Conservation (phyloP, 1,140 invertebrate genomes). For the Bombus terrestris region DNA sequence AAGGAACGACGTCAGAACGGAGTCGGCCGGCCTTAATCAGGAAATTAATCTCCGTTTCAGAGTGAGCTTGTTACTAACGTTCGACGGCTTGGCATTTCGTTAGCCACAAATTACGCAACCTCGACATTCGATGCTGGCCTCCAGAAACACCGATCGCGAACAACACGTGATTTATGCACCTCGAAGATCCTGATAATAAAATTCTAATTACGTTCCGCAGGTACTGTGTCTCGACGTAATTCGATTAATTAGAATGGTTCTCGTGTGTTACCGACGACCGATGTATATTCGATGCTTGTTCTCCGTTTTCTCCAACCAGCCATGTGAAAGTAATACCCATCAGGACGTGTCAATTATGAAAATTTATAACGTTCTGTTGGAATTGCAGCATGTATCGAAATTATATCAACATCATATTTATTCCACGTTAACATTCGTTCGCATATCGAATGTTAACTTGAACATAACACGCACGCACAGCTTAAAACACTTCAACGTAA, state of each 20-base stretch:
- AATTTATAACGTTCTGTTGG: not conserved
- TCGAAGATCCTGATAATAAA: constrained; percentile 26
- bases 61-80: constrained; percentile 16
- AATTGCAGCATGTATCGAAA: too few species aligned
- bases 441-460: too few species aligned
- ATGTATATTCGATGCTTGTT: not conserved
- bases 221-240: not conserved
- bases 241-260: constrained; percentile 27
- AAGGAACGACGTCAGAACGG: constrained; percentile 17
- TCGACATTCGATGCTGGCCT: constrained; percentile 6
- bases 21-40: constrained; percentile 10
- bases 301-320: not conserved
- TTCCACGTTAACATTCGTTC: too few species aligned
- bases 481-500: too few species aligned
- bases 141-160: constrained; percentile 25
- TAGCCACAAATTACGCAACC: constrained; percentile 32
- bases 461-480: too few species aligned
- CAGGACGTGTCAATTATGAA: constrained; percentile 11
- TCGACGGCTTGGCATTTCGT: constrained; percentile 7
- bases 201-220: constrained; percentile 15
- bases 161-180: constrained; percentile 23
- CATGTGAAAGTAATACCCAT: constrained; percentile 1
- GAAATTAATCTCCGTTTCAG: constrained; percentile 21
- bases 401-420: too few species aligned
- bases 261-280: not conserved